Evolutionary conservation across 1,140 invertebrate species (phyloP).

Genomic region (Melanaphis sacchari): DNA sequence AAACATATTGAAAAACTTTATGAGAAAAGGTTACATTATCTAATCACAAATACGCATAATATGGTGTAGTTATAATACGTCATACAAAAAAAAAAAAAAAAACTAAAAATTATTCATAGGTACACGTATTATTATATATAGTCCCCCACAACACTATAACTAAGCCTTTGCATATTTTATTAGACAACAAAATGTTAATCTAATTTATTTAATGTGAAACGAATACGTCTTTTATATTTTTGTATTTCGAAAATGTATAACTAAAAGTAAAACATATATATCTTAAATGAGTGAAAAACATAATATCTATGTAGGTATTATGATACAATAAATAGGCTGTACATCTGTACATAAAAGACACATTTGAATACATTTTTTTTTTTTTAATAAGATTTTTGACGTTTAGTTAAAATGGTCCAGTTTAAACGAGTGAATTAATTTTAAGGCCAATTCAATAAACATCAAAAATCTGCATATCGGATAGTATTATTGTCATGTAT

Average conservation of each 20-base stretch:
- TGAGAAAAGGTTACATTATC: not conserved
- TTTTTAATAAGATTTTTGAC: not conserved
- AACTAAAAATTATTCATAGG: not conserved
- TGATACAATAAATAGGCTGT: not conserved
- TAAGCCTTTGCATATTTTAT: too few species aligned
- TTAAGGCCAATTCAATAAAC: constrained; percentile 24
- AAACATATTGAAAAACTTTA: not conserved
- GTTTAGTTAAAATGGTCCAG: not conserved
- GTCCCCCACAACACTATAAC: too few species aligned
- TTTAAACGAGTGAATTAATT: not conserved
- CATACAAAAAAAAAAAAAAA: not conserved
- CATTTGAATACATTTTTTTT: not conserved
- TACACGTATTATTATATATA: too few species aligned
- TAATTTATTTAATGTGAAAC: too few species aligned
- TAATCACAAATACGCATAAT: not conserved
- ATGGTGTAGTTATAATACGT: not conserved
- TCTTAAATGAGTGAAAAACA: not conserved
- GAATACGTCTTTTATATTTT: not conserved
- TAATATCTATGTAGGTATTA: not conserved
- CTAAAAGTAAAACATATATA: not conserved
- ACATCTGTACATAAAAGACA: not conserved
- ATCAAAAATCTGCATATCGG: not conserved
- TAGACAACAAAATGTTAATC: too few species aligned
- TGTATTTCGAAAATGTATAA: not conserved
- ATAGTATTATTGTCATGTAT: not conserved